Percentiles rank a stretch among this genome's conserved stretches.
Evolutionary conservation across 2,888 invertebrate genomes (phyloP).

Genomic region (Cecidostiba fungosa): DNA sequence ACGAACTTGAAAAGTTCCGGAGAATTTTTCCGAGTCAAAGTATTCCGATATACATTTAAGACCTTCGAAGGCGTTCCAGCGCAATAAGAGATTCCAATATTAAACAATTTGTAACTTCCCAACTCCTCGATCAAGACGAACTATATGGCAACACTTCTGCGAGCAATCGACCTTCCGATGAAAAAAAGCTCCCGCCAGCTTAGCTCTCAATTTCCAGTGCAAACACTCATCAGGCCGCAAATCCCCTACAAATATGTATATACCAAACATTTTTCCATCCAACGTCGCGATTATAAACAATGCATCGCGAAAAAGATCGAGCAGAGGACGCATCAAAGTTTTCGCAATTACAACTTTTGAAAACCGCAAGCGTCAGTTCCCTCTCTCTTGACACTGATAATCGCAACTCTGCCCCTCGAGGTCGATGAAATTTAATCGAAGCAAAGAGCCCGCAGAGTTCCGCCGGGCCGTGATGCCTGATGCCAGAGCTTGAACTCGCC

Average conservation of each 20-base stretch:
- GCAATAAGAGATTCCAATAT: no score
- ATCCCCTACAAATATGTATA: no score
- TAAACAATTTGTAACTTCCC: no score
- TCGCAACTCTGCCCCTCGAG: slow-evolving; percentile 22
- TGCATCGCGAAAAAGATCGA: not conserved
- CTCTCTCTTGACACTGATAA: no score
- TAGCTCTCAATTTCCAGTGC: not conserved
- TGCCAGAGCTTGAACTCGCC: not conserved
- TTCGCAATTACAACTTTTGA: slow-evolving; percentile 50
- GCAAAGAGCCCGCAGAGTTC: slow-evolving; percentile 39
- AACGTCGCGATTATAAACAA: not conserved
- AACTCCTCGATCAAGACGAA: no score
- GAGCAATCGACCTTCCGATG: not conserved
- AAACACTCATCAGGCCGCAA: not conserved
- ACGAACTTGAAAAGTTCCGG: no score
- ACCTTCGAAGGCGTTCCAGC: no score
- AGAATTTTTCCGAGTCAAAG: no score
- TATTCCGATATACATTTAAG: no score
- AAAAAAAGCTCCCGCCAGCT: not conserved
- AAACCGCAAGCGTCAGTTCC: not conserved
- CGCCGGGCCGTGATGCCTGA: no score
- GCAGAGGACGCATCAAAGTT: not conserved
- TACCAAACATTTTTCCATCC: not conserved
- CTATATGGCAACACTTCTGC: no score
- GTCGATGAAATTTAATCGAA: slow-evolving; percentile 54